These are phyloP conservation scores for Trichopoda pennipes DNA, from an alignment of 2,888 invertebrate genomes.

Conservation along the genomic window DNA sequence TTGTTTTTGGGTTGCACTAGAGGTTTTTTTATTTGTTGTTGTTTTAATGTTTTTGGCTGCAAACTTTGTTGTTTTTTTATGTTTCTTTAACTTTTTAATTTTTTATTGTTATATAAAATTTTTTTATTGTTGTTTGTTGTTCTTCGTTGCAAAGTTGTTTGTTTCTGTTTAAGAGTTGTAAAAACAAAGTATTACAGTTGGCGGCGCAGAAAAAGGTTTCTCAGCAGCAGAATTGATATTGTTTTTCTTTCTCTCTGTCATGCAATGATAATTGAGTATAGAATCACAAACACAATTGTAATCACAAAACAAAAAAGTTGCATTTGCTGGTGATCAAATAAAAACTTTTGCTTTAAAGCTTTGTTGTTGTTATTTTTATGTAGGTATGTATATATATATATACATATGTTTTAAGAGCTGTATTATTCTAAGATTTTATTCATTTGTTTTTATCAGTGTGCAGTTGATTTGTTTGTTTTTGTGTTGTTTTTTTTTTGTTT, in stretches of 20 bases:
- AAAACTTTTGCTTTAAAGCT: neutral
- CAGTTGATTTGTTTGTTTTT: slow-evolving; percentile 20
- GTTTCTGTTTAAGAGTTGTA: neutral
- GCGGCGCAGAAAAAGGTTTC: slow-evolving; percentile 1
- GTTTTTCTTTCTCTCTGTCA: neutral
- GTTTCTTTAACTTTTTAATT: neutral
- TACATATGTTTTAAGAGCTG: neutral
- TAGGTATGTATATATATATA: no score
- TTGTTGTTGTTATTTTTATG: neutral
- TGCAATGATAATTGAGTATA: slow-evolving; percentile 31
- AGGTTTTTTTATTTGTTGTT: slow-evolving; percentile 4
- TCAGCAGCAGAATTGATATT: neutral
- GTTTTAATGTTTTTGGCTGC: slow-evolving; percentile 8
- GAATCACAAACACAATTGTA: slow-evolving; percentile 9
- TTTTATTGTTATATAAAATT: neutral
- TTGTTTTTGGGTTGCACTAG: neutral
- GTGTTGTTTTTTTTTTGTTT: neutral
- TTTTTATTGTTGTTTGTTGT: slow-evolving; percentile 19
- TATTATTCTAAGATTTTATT: slow-evolving; percentile 9
- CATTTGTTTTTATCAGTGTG: neutral
- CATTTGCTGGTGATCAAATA: neutral
- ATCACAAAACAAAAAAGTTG: neutral
- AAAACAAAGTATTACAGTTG: slow-evolving; percentile 5
- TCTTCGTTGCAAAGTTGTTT: neutral
- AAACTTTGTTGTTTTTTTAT: no score